Base-by-base conservation (phyloP, 35 echinoderm and acorn worm genomes). In the Lytechinus pictus region DNA sequence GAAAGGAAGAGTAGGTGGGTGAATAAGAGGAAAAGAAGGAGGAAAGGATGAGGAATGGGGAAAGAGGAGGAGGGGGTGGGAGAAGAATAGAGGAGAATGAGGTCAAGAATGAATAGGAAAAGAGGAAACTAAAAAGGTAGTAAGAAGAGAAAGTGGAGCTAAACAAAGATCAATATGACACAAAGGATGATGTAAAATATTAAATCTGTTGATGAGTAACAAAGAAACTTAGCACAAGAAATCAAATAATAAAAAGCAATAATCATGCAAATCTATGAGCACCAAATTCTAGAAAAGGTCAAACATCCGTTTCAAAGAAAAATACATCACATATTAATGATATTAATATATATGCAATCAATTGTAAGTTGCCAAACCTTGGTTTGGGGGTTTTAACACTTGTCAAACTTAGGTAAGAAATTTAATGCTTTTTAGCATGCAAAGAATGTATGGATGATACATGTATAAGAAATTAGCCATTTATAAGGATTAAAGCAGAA, bases 1-100 rank as follows among this genome's bases (percentile, higher is more conserved):
- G 94, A 86, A 27, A 21, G 53, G 72, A 5, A 86, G 33, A 28
- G 86, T 9, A 29, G 24, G 53, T 33, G 10, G 33, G 79, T 27
- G 53, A 86, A 14, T 21, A 94, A 44, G 28, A 94, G 1, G 72
- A 86, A 27, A 61, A 94, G 60, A 28, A 94, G 54, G 94, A 94
- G 52, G 19, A 27, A 10, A 95, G n/a, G 79, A 95, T 24, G 33
- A 95, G 10, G 79, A 86, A 16, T 58, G 86, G 14, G 79, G 86
- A n/a, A 27, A 53, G 27, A 27, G 86, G 28, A 12, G n/a, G 54
- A 54, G 29, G 53, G 13, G 27, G 21, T 1, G 54, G 79, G 28
- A 94, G 27, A 61, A 24, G 53, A 94, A 6, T 13, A 53, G 57
- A n/a, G 29, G 19, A 55, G 27, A 10, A 12, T 16, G 9, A 21